These are phyloP conservation scores for Eugnorisma glareosa DNA, from an alignment of 2,888 invertebrate species.

Conservation along the genomic window DNA sequence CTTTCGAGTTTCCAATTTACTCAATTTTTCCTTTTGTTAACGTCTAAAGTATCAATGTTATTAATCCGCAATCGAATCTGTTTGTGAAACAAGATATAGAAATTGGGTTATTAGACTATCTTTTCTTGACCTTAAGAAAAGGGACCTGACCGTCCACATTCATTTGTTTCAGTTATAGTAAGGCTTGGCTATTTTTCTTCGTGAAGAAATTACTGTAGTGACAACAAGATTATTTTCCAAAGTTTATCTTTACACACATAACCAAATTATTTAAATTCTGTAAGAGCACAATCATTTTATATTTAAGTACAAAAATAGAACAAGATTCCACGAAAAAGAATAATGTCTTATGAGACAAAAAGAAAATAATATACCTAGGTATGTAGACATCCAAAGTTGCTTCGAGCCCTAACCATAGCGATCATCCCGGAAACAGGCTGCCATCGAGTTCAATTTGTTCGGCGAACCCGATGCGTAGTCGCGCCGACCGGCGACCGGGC, in stretches of 20 bases:
- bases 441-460: not conserved
- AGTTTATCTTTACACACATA: not conserved
- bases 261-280: too few relatives aligned
- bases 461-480: not conserved
- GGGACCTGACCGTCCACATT: not conserved
- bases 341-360: not conserved
- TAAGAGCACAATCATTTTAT: too few relatives aligned
- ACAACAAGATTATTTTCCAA: not conserved
- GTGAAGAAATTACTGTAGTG: not conserved
- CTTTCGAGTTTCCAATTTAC: not conserved
- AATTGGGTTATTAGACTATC: not conserved
- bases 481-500: too few relatives aligned
- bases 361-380: not conserved
- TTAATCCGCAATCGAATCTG: not conserved
- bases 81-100: not conserved
- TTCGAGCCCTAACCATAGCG: not conserved
- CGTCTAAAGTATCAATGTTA: not conserved
- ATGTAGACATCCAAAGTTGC: not conserved
- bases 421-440: not conserved
- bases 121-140: not conserved
- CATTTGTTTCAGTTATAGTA: not conserved
- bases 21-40: not conserved
- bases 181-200: not conserved
- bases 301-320: not conserved
- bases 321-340: not conserved